Percentiles rank a stretch among this genome's conserved stretches.
Evolutionary conservation across 92 coral and sea anemone species (phyloP).

Genomic region (Siderastrea siderea): DNA sequence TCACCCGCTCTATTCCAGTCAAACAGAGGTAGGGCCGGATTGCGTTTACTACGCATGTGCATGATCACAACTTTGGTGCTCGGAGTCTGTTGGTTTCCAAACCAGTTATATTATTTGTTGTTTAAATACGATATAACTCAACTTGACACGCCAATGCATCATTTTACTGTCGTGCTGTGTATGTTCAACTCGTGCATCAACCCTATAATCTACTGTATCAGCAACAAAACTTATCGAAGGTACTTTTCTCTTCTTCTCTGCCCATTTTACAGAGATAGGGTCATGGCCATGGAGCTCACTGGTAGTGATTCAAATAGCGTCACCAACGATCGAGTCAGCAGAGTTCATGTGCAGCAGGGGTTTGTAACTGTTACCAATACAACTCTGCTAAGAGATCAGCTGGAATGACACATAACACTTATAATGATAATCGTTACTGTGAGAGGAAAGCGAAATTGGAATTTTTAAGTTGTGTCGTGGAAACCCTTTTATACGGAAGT

Average conservation of each 20-base stretch:
- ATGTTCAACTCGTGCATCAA: constrained; percentile 80
- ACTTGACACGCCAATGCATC: constrained; percentile 70
- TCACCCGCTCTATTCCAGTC: constrained; percentile 79
- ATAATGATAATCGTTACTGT: no score
- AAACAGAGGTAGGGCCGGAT: constrained; percentile 84
- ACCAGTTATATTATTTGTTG: constrained; percentile 74
- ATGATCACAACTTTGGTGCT: constrained; percentile 66
- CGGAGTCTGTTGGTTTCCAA: constrained; percentile 80
- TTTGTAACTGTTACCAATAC: not conserved
- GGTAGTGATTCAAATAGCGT: constrained; percentile 15
- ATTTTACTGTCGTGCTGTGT: constrained; percentile 72
- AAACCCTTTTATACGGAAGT: no score
- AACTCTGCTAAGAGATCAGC: not conserved
- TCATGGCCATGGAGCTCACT: constrained; percentile 23
- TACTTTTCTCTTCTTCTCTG: constrained; percentile 47
- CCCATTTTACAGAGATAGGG: constrained; percentile 45
- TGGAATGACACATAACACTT: no score
- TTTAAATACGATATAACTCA: constrained; percentile 69
- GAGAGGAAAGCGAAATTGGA: not conserved
- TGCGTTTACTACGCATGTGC: constrained; percentile 81
- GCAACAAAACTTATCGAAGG: constrained; percentile 62
- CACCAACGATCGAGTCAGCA: not conserved
- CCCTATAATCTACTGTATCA: constrained; percentile 72
- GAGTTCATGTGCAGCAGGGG: not conserved
- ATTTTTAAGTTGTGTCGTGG: not conserved